A percentile compares a stretch with the other conserved stretches of the same genome.
phyloP scores from a whole-genome alignment of 1,140 invertebrate genomes.

The Sogatella furcifera region DNA sequence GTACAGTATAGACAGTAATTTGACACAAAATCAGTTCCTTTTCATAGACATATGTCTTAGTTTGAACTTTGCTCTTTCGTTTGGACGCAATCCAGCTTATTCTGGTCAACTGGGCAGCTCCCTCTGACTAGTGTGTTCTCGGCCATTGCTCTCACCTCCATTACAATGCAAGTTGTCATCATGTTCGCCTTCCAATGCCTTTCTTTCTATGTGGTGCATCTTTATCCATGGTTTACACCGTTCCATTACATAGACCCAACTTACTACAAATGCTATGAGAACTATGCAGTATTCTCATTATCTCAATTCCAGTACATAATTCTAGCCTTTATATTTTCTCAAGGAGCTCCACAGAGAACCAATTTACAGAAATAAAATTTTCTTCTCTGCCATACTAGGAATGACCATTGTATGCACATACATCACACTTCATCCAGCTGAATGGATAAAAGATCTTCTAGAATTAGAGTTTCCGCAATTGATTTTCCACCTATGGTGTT shows the following conservation, averaged over 20 bases:
- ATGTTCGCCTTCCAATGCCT: constrained; percentile 54
- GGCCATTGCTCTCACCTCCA: constrained; percentile 51
- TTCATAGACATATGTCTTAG: constrained; percentile 74
- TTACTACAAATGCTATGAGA: constrained; percentile 54
- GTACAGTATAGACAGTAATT: constrained; percentile 70
- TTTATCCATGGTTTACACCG: constrained; percentile 59
- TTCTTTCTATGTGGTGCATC: constrained; percentile 48
- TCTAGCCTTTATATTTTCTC: constrained; percentile 79
- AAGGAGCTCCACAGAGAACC: constrained; percentile 74
- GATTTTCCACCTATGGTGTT: constrained; percentile 52
- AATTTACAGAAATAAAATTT: constrained; percentile 65
- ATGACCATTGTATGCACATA: constrained; percentile 53
- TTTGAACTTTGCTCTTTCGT: constrained; percentile 70
- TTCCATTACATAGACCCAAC: constrained; percentile 40
- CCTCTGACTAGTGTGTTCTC: constrained; percentile 57
- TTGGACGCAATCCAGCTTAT: constrained; percentile 67
- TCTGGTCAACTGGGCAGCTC: constrained; percentile 49
- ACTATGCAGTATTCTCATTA: constrained; percentile 74
- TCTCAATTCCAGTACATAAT: constrained; percentile 92
- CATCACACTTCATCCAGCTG: constrained; percentile 53
- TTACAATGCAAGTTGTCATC: constrained; percentile 61
- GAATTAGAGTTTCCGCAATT: constrained; percentile 52
- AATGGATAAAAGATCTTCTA: constrained; percentile 47
- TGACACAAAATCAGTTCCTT: constrained; percentile 72
- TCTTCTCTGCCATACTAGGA: constrained; percentile 50